Base-by-base conservation (phyloP, 1,140 invertebrate species). In the Leptopilina clavipes region DNA sequence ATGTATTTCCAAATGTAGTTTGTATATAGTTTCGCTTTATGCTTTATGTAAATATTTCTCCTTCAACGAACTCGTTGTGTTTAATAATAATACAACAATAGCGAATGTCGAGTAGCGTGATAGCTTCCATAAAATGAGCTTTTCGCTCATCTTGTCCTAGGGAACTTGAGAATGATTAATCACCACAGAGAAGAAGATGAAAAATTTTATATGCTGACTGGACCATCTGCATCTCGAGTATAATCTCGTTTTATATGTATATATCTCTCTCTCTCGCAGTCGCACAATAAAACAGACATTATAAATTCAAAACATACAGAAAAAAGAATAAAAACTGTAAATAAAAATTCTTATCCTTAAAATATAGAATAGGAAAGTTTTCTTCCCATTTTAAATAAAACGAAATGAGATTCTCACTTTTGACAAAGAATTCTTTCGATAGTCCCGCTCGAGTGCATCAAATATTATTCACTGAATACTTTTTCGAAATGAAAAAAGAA, bases 91-190 rank as follows among this genome's bases (percentile, higher is more conserved):
- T 25, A 22, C 22, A 22, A 59, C 56, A 59, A 59, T 59, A 22
- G 19, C 19, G 14, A 59, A 14, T 22, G 19, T 31, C 19, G 19
- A 59, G 22, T 12, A 3, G 56, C 56, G 3, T 22, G 18, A 59
- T 22, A 22, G 54, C 54, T 17, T 59, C 19, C 54, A 59, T 59
- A 25, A 59, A 59, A 59, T 59, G 19, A 59, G 54, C 54, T 22
- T 59, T 25, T 25, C 19, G 8, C 54, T 59, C 54, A 59, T 59
- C 54, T 59, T 59, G 10, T 12, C 19, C 54, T 9, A 12, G 11
- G 2, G 1, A 59, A 22, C 54, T 12, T 59, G 54, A 59, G 54
- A 59, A 59, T 59, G 19, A 59, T 59, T 59, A 59, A 59, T 59
- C 18, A 25, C 19, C 54, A 10, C 54, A 11, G 18, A 22, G 18